Base-by-base conservation (phyloP, 35 echinoderm and acorn worm species). In the Eucidaris tribuloides region DNA sequence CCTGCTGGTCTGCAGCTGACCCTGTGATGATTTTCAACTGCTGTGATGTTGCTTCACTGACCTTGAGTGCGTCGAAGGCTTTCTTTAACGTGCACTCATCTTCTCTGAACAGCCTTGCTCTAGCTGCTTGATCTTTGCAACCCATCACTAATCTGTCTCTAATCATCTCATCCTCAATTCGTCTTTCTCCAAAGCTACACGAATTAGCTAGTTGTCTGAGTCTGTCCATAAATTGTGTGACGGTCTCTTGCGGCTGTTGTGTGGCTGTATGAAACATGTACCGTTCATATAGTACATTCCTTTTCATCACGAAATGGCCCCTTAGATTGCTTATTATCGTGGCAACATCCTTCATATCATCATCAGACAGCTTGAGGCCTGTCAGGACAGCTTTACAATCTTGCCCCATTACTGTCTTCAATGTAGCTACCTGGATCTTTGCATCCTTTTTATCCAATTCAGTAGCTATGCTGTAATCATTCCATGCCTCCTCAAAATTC, bases 271-370 rank as follows among this genome's bases (percentile, higher is more conserved):
- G 44, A 40, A 85, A 85, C 13, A 72, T 41, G 25, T 81, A 94
- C 24, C 81, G 33, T 22, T 88, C 91, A 80, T 87, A 88, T 2
- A 88, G 66, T 7, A 82, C 48, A 83, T 93, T 84, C 11, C 55
- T 34, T 31, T 36, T 64, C 23, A 42, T 66, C 43, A 31, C 37
- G 36, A 86, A 88, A 58, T 95, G 57, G 20, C 18, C 89, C 65
- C 17, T 62, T 25, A 42, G 86, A 41, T 41, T 72, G 23, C 45
- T 15, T 40, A 62, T 46, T 39, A 80, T 66, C 14, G 3, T 80
- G 14, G 43, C 59, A 11, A 28, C 61, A 35, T 34, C 46, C 81
- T 89, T 76, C 57, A 58, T 80, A 35, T 80, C 40, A 6, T 84
- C 81, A 43, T 78, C 33, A 46, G 57, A 45, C 23, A 89, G 41